Evolutionary conservation across 2,888 invertebrate species (phyloP).

Genomic region (Oeneis ivallda): DNA sequence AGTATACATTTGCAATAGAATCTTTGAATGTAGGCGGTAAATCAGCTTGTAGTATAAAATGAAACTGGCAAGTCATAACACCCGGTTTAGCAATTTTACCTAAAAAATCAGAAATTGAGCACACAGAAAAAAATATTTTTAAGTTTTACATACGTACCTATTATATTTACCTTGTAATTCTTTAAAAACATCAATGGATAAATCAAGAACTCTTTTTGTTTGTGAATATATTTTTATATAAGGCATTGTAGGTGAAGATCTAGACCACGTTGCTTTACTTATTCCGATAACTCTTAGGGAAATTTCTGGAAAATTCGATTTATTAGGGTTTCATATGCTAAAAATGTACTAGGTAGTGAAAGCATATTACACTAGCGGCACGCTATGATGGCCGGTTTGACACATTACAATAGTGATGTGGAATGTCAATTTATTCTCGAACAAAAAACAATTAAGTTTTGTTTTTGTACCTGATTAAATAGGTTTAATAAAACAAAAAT

Average conservation of each 20-base stretch:
- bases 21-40: constrained; percentile 66
- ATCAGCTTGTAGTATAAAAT: constrained; percentile 63
- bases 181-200: constrained; percentile 56
- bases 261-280: constrained; percentile 66
- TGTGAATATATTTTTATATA: constrained; percentile 67
- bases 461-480: too few species aligned
- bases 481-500: too few species aligned
- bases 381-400: too few species aligned
- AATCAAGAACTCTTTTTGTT: constrained; percentile 57
- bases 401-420: too few species aligned
- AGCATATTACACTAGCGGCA: too few species aligned
- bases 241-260: constrained; percentile 63
- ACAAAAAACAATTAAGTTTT: too few species aligned
- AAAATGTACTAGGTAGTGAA: too few species aligned
- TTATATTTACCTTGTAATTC: constrained; percentile 45
- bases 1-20: constrained; percentile 61
- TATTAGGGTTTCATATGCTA: background rate
- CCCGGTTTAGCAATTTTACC: constrained; percentile 58
- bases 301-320: constrained; percentile 54
- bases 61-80: constrained; percentile 60
- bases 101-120: constrained; percentile 17
- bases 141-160: too few species aligned
- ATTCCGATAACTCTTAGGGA: constrained; percentile 60
- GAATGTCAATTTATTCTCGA: too few species aligned
- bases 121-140: background rate